Base-by-base conservation (phyloP, 2,888 invertebrate genomes). In the Polyommatus iphigenia region DNA sequence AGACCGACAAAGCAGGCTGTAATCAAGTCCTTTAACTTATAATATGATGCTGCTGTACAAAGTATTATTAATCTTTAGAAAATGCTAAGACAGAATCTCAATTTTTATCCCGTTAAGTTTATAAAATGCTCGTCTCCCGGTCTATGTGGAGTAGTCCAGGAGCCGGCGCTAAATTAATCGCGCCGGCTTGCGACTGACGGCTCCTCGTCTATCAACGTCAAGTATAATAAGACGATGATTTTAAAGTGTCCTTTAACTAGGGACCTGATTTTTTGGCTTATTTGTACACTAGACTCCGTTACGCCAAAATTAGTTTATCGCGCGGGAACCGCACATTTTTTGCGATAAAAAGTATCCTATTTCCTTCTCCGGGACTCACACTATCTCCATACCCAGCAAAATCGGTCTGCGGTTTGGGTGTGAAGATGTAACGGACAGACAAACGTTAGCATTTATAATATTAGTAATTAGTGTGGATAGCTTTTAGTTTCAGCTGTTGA, bases 161-260 rank as follows among this genome's bases (percentile, higher is more conserved):
- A 24, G 20, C 62, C 62, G 10, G 62, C 13, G 62, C 62, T 62
- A 24, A 62, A 62, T 62, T 24, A 62, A 62, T 62, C 62, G 24
- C 62, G 24, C 62, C 24, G 62, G 62, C 62, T 62, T 62, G 62
- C 24, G 62, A 62, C 62, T 62, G 62, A 62, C 62, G 62, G 24
- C 62, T 62, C 62, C 62, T 62, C 62, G 62, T 62, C 62, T 62
- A 62, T 62, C 62, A 62, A 62, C 20, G 62, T 24, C 62, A 20
- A 62, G 24, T 20, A 24, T 4, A 62, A 62, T 20, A 62, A 62
- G 24, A 62, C 62, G 13, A 62, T 62, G 62, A 62, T 62, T 62
- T 62, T 24, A 13, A 62, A 62, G 62, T 62, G 62, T 13, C 24
- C 62, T 62, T 24, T 10, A 24, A 24, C 62, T 62, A 13, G 8